Conservation (phyloP, 2,113 vertebrate species). For the Marmota monax region DNA sequence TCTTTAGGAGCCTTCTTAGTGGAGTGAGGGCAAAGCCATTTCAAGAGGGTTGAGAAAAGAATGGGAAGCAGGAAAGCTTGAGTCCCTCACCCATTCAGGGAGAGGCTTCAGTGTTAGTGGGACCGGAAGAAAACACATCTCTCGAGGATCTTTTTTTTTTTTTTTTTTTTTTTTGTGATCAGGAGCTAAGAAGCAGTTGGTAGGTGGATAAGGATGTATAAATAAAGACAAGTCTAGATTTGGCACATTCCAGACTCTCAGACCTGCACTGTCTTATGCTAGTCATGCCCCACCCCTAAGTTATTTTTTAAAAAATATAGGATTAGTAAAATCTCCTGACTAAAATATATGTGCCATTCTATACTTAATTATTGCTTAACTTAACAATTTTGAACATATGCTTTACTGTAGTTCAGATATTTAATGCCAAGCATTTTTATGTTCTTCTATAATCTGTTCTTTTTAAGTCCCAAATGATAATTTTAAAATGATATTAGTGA, state of each 20-base stretch:
- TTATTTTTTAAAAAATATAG: background rate
- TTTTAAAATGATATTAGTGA: background rate
- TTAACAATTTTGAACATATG: background rate
- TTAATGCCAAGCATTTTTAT: background rate
- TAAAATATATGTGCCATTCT: background rate
- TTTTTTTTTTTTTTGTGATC: background rate
- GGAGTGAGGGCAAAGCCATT: background rate
- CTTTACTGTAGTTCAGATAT: background rate
- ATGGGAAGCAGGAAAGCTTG: background rate
- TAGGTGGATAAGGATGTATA: background rate
- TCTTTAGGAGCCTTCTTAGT: background rate
- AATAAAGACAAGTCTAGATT: background rate
- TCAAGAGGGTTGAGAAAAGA: background rate
- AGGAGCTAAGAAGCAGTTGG: background rate
- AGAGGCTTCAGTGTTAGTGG: accelerated
- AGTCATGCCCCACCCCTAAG: background rate
- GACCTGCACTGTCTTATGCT: background rate
- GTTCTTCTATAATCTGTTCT: background rate
- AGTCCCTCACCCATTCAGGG: accelerated
- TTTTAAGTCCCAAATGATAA: background rate
- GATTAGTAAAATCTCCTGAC: background rate
- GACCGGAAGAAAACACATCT: background rate
- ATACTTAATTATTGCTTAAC: background rate
- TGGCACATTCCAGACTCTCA: background rate
- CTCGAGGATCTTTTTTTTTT: background rate